A percentile compares a stretch with the other conserved stretches of the same genome.
phyloP scores from a whole-genome alignment of 2,113 vertebrate species.

The Prionailurus viverrinus region DNA sequence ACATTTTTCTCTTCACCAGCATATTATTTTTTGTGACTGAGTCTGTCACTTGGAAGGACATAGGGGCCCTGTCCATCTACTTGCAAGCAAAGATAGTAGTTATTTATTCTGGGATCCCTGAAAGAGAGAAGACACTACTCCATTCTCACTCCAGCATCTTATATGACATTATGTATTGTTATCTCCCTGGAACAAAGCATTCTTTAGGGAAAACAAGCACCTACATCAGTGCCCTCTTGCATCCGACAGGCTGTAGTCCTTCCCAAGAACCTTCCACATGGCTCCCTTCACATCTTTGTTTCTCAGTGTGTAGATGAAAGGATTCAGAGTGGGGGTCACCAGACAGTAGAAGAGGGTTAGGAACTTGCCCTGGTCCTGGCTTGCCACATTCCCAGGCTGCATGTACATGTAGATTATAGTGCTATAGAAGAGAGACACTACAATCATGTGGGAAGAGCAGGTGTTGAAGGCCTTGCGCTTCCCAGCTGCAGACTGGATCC shows the following conservation, averaged over 20 bases:
- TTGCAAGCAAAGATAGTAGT: background rate
- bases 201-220: background rate
- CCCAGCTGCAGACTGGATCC: background rate
- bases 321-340: background rate
- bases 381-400: background rate
- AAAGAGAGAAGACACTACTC: background rate
- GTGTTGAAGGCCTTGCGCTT: background rate
- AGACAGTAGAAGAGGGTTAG: background rate
- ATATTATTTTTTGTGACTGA: background rate
- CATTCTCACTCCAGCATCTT: background rate
- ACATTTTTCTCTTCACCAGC: background rate
- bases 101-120: background rate
- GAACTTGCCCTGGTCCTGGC: conserved; percentile 26
- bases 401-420: background rate
- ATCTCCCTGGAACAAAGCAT: background rate
- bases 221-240: background rate
- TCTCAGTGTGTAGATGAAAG: background rate
- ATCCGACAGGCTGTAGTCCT: background rate
- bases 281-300: background rate
- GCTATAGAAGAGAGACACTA: background rate
- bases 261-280: background rate
- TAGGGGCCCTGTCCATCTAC: background rate
- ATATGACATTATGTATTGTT: background rate
- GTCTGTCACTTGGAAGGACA: background rate
- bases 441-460: background rate